Percentiles rank a stretch among this genome's conserved stretches.
These are phyloP conservation scores for Pantherophis vulpinus DNA, from an alignment of 2,797 vertebrate genomes.

Conservation along the genomic window DNA sequence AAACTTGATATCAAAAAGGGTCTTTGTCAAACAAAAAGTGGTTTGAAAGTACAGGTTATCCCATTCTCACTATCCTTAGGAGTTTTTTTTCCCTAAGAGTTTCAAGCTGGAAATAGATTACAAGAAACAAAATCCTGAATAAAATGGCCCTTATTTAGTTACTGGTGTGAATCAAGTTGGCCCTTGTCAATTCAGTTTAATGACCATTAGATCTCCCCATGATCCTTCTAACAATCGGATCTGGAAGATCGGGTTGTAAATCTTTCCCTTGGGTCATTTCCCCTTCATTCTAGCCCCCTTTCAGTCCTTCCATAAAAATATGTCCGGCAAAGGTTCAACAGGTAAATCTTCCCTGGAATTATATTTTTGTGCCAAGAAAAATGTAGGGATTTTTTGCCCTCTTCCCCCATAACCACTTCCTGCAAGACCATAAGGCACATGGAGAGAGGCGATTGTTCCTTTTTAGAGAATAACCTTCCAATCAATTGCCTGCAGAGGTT, in stretches of 20 bases:
- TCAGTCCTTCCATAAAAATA: not conserved
- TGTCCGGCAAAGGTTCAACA: not conserved
- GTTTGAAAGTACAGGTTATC: not conserved
- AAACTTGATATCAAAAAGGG: not conserved
- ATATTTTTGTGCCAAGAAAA: not conserved
- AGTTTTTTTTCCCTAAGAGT: not conserved
- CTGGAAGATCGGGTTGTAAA: not conserved
- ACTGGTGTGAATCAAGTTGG: not conserved
- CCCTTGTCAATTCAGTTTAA: not conserved
- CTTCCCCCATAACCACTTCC: not conserved
- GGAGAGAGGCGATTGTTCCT: not conserved
- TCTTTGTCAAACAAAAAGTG: not conserved
- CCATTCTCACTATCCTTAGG: not conserved
- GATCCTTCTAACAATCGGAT: not conserved
- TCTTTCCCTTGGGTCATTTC: not conserved
- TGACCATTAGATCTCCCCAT: not conserved
- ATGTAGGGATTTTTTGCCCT: not conserved
- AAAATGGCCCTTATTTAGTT: not conserved
- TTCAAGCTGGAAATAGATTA: not conserved
- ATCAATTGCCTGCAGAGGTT: not conserved
- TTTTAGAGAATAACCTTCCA: not conserved
- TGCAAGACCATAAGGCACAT: not conserved
- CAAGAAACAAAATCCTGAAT: not conserved
- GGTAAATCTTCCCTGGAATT: not conserved
- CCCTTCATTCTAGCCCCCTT: not conserved